Evolutionary conservation across 2,888 invertebrate species (phyloP), one percentile per base, ranked within the genome.

Genomic region (Agonopterix heracliana): DNA sequence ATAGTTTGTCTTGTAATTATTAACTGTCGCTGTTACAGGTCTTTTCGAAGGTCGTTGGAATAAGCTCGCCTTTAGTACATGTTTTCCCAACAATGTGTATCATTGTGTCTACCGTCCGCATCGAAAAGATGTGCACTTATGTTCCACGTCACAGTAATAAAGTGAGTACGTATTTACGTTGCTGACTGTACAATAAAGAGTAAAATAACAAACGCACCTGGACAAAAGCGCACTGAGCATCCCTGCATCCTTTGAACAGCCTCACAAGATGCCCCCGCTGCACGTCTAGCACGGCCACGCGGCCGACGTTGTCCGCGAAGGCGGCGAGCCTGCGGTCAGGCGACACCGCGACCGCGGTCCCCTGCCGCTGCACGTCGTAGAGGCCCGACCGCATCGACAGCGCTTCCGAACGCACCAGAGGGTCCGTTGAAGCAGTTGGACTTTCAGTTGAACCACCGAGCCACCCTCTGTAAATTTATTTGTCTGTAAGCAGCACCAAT

Each of bases 201-300:
- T n/a, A n/a, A n/a, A n/a, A n/a, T n/a, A n/a, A n/a, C n/a, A n/a
- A n/a, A n/a, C 26, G 7, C 57, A 96, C 94, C 80, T 96, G 95
- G 41, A 98, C 88, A 92, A 98, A 99, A 2, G 96, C 96, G 74
- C 97, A 96, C 73, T 98, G 96, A 0, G 98, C 98, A 73, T 98
- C 97, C 46, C 98, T 90, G 77, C 97, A 99, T 3, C 99, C 98
- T 88, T 98, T 98, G 91, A 98, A 97, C 70, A 98, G 93, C 47
- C 96, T 90, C 40, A 98, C 82, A 17, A 95, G 92, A 47, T 94
- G 90, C 1, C 97, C 96, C 57, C 91, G 91, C 45, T 90, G 90
- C 10, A 95, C 92, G 79, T 99, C 98, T 35, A 99, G 81, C 11
- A 99, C 87, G 42, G 95, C 91, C 0, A 99, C 95, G 50, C 99